Percentiles rank a stretch among this genome's conserved stretches.
Evolutionary conservation across 1,140 invertebrate genomes (phyloP).

Genomic region (Eupristina koningsbergeri): DNA sequence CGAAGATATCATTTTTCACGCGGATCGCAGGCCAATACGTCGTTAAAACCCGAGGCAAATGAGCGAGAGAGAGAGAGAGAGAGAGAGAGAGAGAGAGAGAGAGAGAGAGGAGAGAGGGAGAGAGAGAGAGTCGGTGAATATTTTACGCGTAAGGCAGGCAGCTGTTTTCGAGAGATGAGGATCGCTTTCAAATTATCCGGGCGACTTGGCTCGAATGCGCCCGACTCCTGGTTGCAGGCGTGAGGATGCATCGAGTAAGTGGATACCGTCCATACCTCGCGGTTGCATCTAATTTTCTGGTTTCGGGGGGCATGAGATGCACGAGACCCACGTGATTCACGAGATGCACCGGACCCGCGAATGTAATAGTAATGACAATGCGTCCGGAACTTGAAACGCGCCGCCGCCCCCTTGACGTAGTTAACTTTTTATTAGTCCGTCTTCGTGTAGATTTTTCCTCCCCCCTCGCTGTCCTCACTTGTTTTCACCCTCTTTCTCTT

Average conservation of each 20-base stretch:
- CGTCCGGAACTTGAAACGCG: conserved; percentile 16
- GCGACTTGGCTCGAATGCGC: conserved; percentile 64
- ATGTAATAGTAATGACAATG: conserved; percentile 45
- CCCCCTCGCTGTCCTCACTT: neutral
- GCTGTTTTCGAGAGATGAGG: conserved; percentile 64
- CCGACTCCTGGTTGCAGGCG: conserved; percentile 47
- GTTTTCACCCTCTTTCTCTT: conserved; percentile 1
- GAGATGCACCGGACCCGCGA: too few species aligned
- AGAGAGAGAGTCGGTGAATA: conserved; percentile 65
- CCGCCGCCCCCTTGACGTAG: too few species aligned
- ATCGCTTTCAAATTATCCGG: conserved; percentile 71
- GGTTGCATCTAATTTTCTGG: conserved; percentile 48
- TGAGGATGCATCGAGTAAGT: conserved; percentile 42
- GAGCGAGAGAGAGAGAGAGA: conserved; percentile 14
- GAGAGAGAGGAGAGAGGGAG: conserved; percentile 34
- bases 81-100: conserved; percentile 32
- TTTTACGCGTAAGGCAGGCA: conserved; percentile 71
- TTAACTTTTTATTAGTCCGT: conserved; percentile 42
- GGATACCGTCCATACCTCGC: conserved; percentile 42
- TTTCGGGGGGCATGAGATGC: neutral
- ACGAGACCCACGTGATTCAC: too few species aligned
- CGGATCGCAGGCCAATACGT: conserved; percentile 24
- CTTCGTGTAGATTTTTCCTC: conserved; percentile 39
- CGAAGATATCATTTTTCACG: conserved; percentile 44
- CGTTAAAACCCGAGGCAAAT: conserved; percentile 1